These are phyloP conservation scores for Hymenochirus boettgeri DNA, from an alignment of 2,113 vertebrate species.

Conservation along the genomic window DNA sequence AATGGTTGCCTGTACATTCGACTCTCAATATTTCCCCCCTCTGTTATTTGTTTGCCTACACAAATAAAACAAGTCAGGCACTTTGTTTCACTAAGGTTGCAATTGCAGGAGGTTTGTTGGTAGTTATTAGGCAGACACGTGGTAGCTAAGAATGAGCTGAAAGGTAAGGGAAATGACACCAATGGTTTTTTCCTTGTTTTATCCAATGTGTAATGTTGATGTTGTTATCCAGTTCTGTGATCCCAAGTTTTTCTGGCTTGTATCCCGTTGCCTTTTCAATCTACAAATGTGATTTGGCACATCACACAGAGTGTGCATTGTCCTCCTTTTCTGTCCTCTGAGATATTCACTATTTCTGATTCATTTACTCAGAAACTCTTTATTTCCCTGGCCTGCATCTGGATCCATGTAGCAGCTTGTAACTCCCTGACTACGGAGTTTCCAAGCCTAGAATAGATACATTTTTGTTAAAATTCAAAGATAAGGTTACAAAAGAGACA, in stretches of 20 bases:
- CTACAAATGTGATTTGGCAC: conserved; percentile 36
- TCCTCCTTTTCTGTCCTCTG: conserved; percentile 29
- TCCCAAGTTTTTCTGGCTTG: conserved; percentile 31
- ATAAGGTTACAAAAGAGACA: too few species aligned
- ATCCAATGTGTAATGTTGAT: too few species aligned
- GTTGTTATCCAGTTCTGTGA: background rate
- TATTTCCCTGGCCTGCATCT: conserved; percentile 28
- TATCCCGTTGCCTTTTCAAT: conserved; percentile 37
- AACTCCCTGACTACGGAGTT: conserved; percentile 26
- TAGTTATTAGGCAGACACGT: too few species aligned
- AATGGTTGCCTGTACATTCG: too few species aligned
- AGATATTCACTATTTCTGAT: conserved; percentile 38
- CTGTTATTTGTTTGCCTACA: too few species aligned
- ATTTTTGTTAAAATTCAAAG: background rate
- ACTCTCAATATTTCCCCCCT: too few species aligned
- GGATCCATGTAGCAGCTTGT: background rate
- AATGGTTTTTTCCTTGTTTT: too few species aligned
- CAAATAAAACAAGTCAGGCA: too few species aligned
- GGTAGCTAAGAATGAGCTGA: too few species aligned
- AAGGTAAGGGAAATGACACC: too few species aligned
- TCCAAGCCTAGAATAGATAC: conserved; percentile 17
- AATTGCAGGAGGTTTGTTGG: too few species aligned
- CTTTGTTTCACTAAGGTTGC: too few species aligned
- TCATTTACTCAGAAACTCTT: conserved; percentile 42
- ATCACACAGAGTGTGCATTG: conserved; percentile 45